phyloP scores from a whole-genome alignment of 2,113 vertebrate genomes.

The Arizona elegans region DNA sequence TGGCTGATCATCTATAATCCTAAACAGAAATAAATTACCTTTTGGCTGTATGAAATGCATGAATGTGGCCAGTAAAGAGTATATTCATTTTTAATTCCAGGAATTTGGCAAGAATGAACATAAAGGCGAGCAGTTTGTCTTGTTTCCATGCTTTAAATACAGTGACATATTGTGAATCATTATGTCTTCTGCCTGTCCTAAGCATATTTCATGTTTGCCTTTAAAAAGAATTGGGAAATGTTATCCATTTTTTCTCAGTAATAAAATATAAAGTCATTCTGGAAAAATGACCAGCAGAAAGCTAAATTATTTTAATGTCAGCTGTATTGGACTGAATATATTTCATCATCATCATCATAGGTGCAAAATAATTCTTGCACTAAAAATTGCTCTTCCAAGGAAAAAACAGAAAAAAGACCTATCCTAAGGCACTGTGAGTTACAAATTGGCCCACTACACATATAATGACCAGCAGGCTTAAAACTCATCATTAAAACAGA shows the following conservation, averaged over 20 bases:
- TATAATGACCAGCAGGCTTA: neutral
- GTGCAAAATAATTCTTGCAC: neutral
- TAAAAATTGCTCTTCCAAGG: neutral
- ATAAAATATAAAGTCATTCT: neutral
- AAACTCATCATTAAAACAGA: neutral
- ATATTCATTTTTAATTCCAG: neutral
- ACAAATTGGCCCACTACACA: neutral
- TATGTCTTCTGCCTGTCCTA: neutral
- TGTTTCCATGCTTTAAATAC: neutral
- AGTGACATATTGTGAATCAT: neutral
- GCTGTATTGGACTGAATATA: neutral
- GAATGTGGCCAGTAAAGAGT: neutral
- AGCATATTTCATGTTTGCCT: neutral
- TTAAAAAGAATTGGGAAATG: neutral
- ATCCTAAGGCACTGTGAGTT: neutral
- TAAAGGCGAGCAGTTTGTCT: neutral
- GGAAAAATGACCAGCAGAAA: neutral
- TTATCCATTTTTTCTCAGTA: fast-evolving
- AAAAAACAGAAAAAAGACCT: neutral
- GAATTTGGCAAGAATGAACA: neutral
- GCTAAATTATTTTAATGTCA: neutral
- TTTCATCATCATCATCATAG: neutral
- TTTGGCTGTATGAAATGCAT: neutral
- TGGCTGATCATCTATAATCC: neutral
- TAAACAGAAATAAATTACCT: neutral